Evolutionary conservation across 2,113 vertebrate species (phyloP), one percentile per base, ranked within the genome.

Genomic region (Osmerus eperlanus): DNA sequence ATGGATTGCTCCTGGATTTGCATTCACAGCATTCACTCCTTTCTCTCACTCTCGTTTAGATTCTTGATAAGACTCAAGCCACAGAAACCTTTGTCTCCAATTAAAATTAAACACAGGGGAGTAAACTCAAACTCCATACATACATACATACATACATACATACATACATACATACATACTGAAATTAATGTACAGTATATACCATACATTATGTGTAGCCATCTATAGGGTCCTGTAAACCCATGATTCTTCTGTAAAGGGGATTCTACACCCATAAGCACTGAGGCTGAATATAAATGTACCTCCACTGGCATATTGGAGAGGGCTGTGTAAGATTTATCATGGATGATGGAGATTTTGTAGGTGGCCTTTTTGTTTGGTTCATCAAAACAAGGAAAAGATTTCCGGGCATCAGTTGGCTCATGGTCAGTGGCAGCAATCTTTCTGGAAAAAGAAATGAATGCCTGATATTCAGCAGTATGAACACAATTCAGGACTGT

Each of bases 351-450:
- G 54, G 94, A 92, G 80, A 99, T 92, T 0, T 16, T 94, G 76
- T 93, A 99, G 23, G 96, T 98, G 65, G 97, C 94, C 81, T 99
- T 99, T 91, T 96, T 98, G 88, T 98, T 98, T 28, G 97, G 97
- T 75, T 99, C 97, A 2, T 99, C 97, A 74, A 99, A 99, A 82
- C 97, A 99, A 60, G 97, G 97, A 76, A 99, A 99, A 0, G 97
- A 94, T 86, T 99, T 99, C 51, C 97, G 93, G 41, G 97, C 97
- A 56, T 99, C 97, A 32, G 97, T 99, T 55, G 97, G 97, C 81
- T 99, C 96, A 5, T 99, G 97, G 88, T 99, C 97, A 5, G 97
- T 97, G 28, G 96, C 97, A 58, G 96, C 97, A 77, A 99, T 98
- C 86, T 96, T 98, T 90, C 97, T 99, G 86, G 23, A 76, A 79